A percentile compares a stretch with the other conserved stretches of the same genome.
These are phyloP conservation scores for Anseranas semipalmata DNA, from an alignment of 2,113 vertebrate genomes.

Conservation along the genomic window DNA sequence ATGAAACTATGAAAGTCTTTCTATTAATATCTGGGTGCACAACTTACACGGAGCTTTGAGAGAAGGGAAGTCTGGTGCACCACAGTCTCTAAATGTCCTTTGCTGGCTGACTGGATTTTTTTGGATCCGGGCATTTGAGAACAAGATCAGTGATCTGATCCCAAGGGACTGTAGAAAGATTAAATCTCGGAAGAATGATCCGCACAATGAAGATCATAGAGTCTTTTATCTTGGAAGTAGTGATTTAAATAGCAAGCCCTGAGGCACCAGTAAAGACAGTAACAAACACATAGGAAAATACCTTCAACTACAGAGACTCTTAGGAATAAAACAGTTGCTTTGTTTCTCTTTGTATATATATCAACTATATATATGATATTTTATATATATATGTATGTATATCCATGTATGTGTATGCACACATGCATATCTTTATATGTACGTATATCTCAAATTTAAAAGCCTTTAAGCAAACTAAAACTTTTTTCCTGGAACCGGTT, in stretches of 20 bases:
- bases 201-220: not conserved
- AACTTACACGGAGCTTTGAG: fast-evolving
- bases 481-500: not conserved
- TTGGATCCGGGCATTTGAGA: not conserved
- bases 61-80: not conserved
- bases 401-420: not conserved
- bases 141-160: not conserved
- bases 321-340: not conserved
- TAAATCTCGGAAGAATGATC: not conserved
- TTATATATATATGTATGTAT: not conserved
- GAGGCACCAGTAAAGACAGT: not conserved
- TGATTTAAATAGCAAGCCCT: not conserved
- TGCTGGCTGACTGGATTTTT: not conserved
- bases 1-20: not conserved
- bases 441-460: not conserved
- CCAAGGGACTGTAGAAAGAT: not conserved
- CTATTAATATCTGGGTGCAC: not conserved
- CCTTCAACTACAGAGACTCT: not conserved
- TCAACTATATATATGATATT: not conserved
- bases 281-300: not conserved
- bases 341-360: not conserved
- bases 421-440: not conserved
- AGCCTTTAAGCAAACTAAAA: not conserved
- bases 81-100: not conserved
- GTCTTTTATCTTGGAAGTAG: not conserved